Evolutionary conservation across 2,113 vertebrate genomes (phyloP).

Genomic region (Nesogale talazaci): DNA sequence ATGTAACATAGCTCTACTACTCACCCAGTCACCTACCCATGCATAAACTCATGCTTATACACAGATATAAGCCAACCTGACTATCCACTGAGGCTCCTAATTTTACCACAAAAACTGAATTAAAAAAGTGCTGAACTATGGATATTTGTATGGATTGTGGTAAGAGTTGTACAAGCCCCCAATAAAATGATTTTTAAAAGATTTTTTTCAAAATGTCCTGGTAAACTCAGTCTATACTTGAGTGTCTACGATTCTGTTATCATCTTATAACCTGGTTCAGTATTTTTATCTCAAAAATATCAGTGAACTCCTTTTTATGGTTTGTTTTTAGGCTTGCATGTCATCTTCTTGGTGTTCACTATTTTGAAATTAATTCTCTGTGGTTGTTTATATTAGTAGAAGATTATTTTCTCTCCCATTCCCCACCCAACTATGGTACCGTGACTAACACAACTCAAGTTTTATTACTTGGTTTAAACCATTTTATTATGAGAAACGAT

Average conservation of each 20-base stretch:
- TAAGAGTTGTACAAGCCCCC: too few species aligned
- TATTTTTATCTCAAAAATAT: background rate
- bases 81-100: too few species aligned
- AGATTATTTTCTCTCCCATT: background rate
- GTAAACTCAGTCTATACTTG: too few species aligned
- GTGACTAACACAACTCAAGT: constrained; percentile 40
- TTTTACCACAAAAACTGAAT: too few species aligned
- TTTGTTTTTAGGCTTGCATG: background rate
- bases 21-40: background rate
- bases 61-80: too few species aligned
- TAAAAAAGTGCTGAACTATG: too few species aligned
- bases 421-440: background rate
- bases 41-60: background rate
- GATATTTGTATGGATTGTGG: too few species aligned
- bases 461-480: background rate
- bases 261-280: background rate
- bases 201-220: too few species aligned
- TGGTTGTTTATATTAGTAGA: constrained; percentile 20
- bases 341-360: background rate
- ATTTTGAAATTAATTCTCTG: constrained; percentile 20
- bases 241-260: too few species aligned
- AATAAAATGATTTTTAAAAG: too few species aligned
- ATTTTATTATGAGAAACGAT: constrained; percentile 13
- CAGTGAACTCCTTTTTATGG: background rate
- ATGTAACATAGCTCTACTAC: background rate